These are phyloP conservation scores for Brenthis daphne DNA, from an alignment of 2,888 invertebrate genomes.

Conservation along the genomic window DNA sequence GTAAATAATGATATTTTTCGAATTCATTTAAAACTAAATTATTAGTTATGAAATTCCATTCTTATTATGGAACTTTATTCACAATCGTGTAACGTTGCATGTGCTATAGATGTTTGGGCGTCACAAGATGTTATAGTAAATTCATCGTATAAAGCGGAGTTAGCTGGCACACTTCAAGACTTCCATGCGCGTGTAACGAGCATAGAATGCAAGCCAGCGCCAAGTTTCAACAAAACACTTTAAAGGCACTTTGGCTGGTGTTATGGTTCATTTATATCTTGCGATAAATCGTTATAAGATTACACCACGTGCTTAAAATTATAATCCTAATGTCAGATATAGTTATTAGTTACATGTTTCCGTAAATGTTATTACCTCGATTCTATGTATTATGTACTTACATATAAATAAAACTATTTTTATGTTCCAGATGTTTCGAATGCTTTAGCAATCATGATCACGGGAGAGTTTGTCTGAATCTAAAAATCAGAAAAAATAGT, in stretches of 20 bases:
- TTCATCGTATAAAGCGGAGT: constrained; percentile 46
- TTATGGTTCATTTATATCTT: constrained; percentile 34
- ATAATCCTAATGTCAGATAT: no score
- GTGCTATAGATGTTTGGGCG: constrained; percentile 20
- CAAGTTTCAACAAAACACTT: constrained; percentile 49
- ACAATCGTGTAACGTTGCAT: neutral
- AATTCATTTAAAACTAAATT: no score
- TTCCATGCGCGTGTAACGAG: constrained; percentile 40
- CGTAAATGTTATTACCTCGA: no score
- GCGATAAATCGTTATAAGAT: constrained; percentile 18
- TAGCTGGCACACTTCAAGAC: constrained; percentile 41
- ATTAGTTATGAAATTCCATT: neutral
- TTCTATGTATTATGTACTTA: no score
- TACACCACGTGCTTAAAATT: no score
- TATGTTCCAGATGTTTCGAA: no score
- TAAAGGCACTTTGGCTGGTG: constrained; percentile 41
- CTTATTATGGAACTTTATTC: constrained; percentile 11
- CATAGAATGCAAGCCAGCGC: constrained; percentile 49
- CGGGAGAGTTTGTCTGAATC: no score
- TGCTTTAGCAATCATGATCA: no score
- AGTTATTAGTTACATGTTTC: no score
- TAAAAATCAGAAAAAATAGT: no score
- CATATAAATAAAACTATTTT: no score
- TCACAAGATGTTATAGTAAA: constrained; percentile 38
- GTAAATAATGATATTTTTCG: no score